A percentile compares a stretch with the other conserved stretches of the same genome.
Conservation (phyloP, 2,797 vertebrate genomes). For the Etheostoma nigrum region DNA sequence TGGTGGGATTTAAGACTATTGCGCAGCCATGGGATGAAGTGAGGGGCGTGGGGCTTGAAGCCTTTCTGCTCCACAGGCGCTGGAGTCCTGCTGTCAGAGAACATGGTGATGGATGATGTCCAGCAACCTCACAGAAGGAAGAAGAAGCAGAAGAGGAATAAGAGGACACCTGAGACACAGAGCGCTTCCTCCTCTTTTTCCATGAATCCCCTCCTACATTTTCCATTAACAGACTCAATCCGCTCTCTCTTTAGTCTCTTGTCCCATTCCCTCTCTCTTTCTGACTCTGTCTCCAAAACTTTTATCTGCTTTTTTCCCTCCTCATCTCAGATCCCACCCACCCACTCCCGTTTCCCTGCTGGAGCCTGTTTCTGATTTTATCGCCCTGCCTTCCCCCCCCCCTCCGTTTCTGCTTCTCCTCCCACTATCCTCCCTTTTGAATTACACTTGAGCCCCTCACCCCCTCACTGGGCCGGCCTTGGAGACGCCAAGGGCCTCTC, state of each 20-base stretch:
- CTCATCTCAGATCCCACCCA: conserved; percentile 51
- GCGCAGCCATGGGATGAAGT: conserved; percentile 81
- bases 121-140: conserved; percentile 60
- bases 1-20: conserved; percentile 79
- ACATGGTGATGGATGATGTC: conserved; percentile 78
- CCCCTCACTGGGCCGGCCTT: conserved; percentile 52
- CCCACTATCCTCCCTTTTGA: conserved; percentile 58
- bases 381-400: conserved; percentile 44
- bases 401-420: conserved; percentile 47
- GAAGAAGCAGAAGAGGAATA: conserved; percentile 55
- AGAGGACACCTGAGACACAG: conserved; percentile 65
- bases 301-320: conserved; percentile 69
- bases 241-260: conserved; percentile 34
- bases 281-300: conserved; percentile 73
- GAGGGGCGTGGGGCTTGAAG: conserved; percentile 73
- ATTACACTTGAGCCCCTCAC: conserved; percentile 66
- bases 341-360: conserved; percentile 54
- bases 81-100: conserved; percentile 79
- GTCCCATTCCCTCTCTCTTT: conserved; percentile 38
- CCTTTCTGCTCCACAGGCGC: conserved; percentile 69
- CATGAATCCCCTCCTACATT: conserved; percentile 73
- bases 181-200: conserved; percentile 75
- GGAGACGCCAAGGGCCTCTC: conserved; percentile 65
- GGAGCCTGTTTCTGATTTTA: conserved; percentile 62
- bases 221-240: conserved; percentile 70